Percentiles rank a stretch among this genome's conserved stretches.
These are phyloP conservation scores for Marasmarcha lunaedactyla DNA, from an alignment of 2,888 invertebrate species.

Conservation along the genomic window DNA sequence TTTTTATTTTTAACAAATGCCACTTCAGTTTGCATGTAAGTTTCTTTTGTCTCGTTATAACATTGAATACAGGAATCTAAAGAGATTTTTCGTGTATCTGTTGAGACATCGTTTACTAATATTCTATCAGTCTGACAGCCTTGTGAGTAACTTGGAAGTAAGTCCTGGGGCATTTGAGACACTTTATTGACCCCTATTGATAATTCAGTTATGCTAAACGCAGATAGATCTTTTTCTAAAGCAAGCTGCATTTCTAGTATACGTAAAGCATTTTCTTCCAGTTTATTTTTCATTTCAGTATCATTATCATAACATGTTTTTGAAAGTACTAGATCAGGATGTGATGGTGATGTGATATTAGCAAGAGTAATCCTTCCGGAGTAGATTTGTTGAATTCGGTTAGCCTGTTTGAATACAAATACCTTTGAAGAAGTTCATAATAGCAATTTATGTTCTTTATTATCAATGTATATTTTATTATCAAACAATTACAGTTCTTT, in stretches of 20 bases:
- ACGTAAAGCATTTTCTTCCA: conserved; percentile 38
- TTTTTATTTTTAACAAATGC: conserved; percentile 46
- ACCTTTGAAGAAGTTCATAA: neutral
- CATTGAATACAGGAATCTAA: conserved; percentile 50
- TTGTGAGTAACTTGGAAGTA: conserved; percentile 37
- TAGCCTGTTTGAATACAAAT: conserved; percentile 61
- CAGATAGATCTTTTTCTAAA: conserved; percentile 47
- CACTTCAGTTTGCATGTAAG: conserved; percentile 47
- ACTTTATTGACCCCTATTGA: conserved; percentile 46
- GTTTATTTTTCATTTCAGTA: conserved; percentile 25
- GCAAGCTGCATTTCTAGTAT: conserved; percentile 56
- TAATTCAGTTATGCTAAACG: conserved; percentile 41
- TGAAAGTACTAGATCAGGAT: conserved; percentile 37
- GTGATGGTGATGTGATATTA: conserved; percentile 32
- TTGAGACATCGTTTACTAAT: conserved; percentile 44
- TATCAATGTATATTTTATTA: too few relatives aligned
- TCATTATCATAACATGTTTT: conserved; percentile 21
- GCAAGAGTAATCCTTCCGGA: conserved; percentile 44
- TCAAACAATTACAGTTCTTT: neutral
- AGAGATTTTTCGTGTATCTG: conserved; percentile 47
- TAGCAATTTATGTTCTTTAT: neutral
- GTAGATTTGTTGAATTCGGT: conserved; percentile 54
- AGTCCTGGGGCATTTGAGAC: conserved; percentile 52
- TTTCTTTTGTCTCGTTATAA: conserved; percentile 36
- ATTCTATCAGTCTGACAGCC: conserved; percentile 55